Evolutionary conservation across 2,888 invertebrate genomes (phyloP), one percentile per base, ranked within the genome.

Genomic region (Hedya salicella): DNA sequence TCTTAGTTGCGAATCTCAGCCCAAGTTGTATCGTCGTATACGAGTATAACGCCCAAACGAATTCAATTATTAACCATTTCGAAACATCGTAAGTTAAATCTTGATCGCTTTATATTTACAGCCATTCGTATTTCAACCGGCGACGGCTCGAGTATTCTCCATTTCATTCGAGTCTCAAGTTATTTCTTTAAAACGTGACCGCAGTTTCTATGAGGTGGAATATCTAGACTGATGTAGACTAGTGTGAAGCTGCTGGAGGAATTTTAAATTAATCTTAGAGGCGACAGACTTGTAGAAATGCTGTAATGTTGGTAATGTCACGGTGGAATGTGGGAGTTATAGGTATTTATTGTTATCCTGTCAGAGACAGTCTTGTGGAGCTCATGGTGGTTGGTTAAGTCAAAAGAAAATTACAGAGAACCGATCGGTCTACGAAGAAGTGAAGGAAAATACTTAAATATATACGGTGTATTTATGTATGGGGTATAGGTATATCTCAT

Each of bases 171-270:
- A 39, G 67, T 71, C 73, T 73, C 70, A 71, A 78, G 80, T 78
- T 82, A 82, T 84, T 78, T 80, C 77, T 78, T 71, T 70, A 68
- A 71, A 67, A 85, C 86, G 85, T 86, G 86, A 80, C 76, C 73
- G 76, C 71, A 69, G 73, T 83, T 72, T 70, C 46, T 62, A 73
- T 71, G 72, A 77, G 73, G 73, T 72, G 68, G 70, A 14, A 36
- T 48, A 53, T 63, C 68, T 59, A 68, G 69, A 70, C 68, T 64
- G 68, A 65, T 48, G 53, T 62, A 68, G 62, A 57, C 42, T 49
- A 48, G 62, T 63, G 48, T 57, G 48, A 61, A 67, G 59, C 48
- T 42, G 44, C 30, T 52, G 39, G 42, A 44, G 57, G 67, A 54
- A 65, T 65, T 61, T 66, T 66, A 66, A 69, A 66, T 66, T 66